Evolutionary conservation across 1,140 invertebrate species (phyloP).

Genomic region (Thalassaphorura encarpata): DNA sequence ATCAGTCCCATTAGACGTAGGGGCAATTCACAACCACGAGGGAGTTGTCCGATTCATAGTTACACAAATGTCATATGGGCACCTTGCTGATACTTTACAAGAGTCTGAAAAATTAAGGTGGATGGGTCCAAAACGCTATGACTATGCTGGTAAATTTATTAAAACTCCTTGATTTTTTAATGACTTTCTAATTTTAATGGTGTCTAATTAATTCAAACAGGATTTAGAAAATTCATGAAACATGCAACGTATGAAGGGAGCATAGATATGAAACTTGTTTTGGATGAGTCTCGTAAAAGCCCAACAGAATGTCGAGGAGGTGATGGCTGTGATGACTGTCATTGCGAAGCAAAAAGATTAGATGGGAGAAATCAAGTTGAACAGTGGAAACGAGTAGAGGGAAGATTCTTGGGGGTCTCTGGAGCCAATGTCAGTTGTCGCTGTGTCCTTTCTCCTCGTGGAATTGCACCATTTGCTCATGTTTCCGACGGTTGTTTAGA

Average conservation of each 20-base stretch:
- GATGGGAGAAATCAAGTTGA: conserved; percentile 9
- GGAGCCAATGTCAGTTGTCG: conserved; percentile 44
- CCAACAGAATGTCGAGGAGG: conserved; percentile 25
- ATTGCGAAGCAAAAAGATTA: background rate
- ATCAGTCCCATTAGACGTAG: conserved; percentile 24
- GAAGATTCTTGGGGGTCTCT: conserved; percentile 26
- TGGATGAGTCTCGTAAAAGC: conserved; percentile 17
- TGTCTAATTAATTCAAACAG: conserved; percentile 14
- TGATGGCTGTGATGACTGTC: conserved; percentile 30
- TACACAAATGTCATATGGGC: conserved; percentile 76
- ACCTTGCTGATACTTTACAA: conserved; percentile 71
- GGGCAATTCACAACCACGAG: conserved; percentile 18
- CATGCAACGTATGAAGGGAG: conserved; percentile 35
- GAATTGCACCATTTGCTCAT: conserved; percentile 67
- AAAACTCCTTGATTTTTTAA: too few species aligned
- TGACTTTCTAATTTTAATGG: background rate
- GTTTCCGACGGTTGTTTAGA: conserved; percentile 71
- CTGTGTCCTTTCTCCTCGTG: conserved; percentile 59
- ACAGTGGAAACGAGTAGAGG: conserved; percentile 33
- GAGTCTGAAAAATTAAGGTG: conserved; percentile 75
- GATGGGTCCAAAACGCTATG: conserved; percentile 81
- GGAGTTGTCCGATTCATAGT: conserved; percentile 39
- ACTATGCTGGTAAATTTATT: conserved; percentile 67
- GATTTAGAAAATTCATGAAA: conserved; percentile 33
- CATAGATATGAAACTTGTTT: conserved; percentile 26